Evolutionary conservation across 1,140 invertebrate species (phyloP), one percentile per base, ranked within the genome.

Genomic region (Triops cancriformis): DNA sequence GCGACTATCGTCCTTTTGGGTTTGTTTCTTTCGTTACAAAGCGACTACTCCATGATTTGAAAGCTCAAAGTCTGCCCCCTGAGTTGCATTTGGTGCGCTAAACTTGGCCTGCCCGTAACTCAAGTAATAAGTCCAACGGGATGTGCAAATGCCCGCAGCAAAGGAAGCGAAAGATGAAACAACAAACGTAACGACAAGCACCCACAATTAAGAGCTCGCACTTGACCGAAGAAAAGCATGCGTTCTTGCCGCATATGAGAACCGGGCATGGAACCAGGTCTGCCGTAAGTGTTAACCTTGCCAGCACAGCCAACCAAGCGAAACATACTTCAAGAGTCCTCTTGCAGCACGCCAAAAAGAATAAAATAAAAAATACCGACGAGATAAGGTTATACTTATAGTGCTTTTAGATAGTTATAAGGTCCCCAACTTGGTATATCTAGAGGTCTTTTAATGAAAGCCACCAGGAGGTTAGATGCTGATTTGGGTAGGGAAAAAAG

Each of bases 381-480:
- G 51, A 64, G 51, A 64, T 64, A 64, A 18, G 10, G 51, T 64
- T 37, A 64, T 64, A 14, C 51, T 64, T 64, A 64, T 64, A 64
- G 51, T n/a, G 51, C 51, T 64, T 64, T 64, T 64, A 18, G 51
- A 64, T 64, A 64, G 51, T 23, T 64, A 64, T 64, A 64, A 64
- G 51, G 51, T 23, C 51, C 10, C 51, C 51, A 64, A 18, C 10
- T 64, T n/a, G 51, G 23, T 64, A 64, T 64, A 64, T 64, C 11
- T n/a, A 64, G 51, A 64, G 51, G 51, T 64, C 51, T 64, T 64
- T 64, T 64, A 64, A 64, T 64, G 51, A 64, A 64, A 64, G 51
- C 14, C 51, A 64, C 51, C 51, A 14, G 51, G 51, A 14, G 51
- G 51, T 64, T 64, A n/a, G 11, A 64, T 64, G 43, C 51, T n/a